Base-by-base conservation (phyloP, 1,140 invertebrate species). In the Drosophila mauritiana region DNA sequence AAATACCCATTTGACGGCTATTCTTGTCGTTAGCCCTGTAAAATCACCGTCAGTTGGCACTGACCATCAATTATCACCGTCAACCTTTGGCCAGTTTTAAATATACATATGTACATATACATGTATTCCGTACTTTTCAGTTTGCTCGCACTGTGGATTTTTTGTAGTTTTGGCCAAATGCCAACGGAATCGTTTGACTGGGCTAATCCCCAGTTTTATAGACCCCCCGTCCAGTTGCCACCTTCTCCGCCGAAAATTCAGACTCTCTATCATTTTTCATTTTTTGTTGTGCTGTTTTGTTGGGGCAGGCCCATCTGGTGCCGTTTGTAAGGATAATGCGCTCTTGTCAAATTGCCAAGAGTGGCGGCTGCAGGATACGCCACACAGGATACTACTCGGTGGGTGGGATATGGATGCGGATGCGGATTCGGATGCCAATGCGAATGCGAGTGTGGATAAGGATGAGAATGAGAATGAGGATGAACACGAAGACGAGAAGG, bases 301-400 rank as follows among this genome's bases (percentile, higher is more conserved):
- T 45, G 51, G 46, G 67, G 67, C 49, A 40, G 58, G 68, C 55
- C 31, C 80, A 76, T 62, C 64, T 79, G 75, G 59, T 68, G 74
- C 78, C 78, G 73, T 81, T 86, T 86, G 82, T 85, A 72, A 78
- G 74, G 82, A 75, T 86, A 86, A 85, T 85, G 82, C 65, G 78
- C 78, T 61, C 68, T 86, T 85, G 82, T 85, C 82, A 85, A 86
- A 88, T 86, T 86, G 83, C 83, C 83, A 88, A 81, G 49, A 58
- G 76, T 45, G 37, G 37, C 48, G 53, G 31, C 13, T 37, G 6
- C 17, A n/a, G 56, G 42, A 70, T 37, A 12, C 36, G 20, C 17
- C 31, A 20, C 37, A 27, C 3, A 27, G 39, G 43, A 46, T 46
- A 25, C 11, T 25, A 15, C 25, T n/a, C 49, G 37, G 13, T 0